Evolutionary conservation across 2,888 invertebrate species (phyloP).

Genomic region (Sinopyrophorus schimmeli): DNA sequence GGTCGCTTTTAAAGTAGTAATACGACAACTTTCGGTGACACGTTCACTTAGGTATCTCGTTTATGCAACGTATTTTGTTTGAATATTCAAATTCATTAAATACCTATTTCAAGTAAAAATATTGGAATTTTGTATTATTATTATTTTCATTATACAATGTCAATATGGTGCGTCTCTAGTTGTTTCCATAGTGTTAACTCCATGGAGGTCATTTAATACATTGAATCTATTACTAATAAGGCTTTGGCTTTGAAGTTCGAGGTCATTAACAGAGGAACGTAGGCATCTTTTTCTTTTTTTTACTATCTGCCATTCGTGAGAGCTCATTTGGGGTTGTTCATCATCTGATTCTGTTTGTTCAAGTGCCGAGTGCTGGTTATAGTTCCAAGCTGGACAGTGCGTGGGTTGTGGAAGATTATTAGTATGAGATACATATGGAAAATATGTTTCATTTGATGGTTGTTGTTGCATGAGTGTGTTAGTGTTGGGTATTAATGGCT

Average conservation of each 20-base stretch:
- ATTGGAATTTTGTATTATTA: no score
- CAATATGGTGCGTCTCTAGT: not conserved
- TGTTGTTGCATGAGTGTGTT: no score
- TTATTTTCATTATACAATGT: no score
- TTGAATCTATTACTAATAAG: not conserved
- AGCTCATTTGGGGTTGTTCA: no score
- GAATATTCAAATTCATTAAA: no score
- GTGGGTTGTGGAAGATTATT: not conserved
- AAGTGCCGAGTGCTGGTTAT: not conserved
- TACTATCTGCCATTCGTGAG: not conserved
- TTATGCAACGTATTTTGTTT: no score
- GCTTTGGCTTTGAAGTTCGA: not conserved
- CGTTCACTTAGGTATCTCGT: no score
- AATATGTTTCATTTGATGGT: not conserved
- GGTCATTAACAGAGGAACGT: not conserved
- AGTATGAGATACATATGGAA: not conserved
- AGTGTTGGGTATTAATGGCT: no score
- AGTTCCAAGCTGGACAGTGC: not conserved
- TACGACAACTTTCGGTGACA: no score
- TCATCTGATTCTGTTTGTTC: no score
- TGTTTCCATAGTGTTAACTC: slow-evolving; percentile 1
- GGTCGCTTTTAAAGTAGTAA: no score
- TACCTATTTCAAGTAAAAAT: no score
- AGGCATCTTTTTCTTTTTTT: slow-evolving; percentile 4
- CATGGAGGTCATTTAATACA: not conserved